A percentile compares a stretch with the other conserved stretches of the same genome.
Evolutionary conservation across 2,113 vertebrate species (phyloP).

Genomic region (Stigmatopora argus): DNA sequence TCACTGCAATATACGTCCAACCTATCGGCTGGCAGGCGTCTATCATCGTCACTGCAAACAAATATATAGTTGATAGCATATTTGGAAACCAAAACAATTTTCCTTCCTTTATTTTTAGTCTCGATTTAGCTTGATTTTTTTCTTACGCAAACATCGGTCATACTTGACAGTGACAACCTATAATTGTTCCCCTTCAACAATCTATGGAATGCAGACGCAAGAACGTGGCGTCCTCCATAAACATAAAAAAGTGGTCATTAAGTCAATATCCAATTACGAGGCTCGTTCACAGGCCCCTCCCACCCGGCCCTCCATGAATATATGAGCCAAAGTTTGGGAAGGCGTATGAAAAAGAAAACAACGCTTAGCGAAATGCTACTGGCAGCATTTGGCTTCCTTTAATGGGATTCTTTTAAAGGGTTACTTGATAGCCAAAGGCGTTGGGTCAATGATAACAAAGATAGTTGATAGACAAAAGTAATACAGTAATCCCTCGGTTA

Average conservation of each 20-base stretch:
- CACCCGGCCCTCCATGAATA: slow-evolving; percentile 32
- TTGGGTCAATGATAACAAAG: not conserved
- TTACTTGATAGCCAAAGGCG: slow-evolving; percentile 59
- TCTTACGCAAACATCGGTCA: not conserved
- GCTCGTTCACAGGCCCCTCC: slow-evolving; percentile 30
- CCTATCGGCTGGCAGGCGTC: too few species aligned
- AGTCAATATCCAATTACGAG: slow-evolving; percentile 49
- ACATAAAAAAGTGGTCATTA: slow-evolving; percentile 27
- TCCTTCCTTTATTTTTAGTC: not conserved
- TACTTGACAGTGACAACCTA: not conserved
- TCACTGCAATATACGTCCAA: too few species aligned
- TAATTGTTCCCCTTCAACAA: slow-evolving; percentile 3
- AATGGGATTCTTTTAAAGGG: slow-evolving; percentile 67
- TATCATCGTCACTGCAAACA: too few species aligned
- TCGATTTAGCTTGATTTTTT: not conserved
- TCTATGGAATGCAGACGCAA: not conserved
- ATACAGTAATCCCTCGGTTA: too few species aligned
- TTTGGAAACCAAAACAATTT: too few species aligned
- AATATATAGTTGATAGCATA: too few species aligned
- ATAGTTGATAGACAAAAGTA: too few species aligned
- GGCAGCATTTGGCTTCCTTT: slow-evolving; percentile 50
- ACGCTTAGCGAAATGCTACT: slow-evolving; percentile 40
- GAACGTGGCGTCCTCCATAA: not conserved
- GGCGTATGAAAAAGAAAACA: slow-evolving; percentile 48
- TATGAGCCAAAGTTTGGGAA: slow-evolving; percentile 11